Percentiles rank a stretch among this genome's conserved stretches.
Conservation (phyloP, 1,140 invertebrate genomes). For the Zaprionus nigranus region DNA sequence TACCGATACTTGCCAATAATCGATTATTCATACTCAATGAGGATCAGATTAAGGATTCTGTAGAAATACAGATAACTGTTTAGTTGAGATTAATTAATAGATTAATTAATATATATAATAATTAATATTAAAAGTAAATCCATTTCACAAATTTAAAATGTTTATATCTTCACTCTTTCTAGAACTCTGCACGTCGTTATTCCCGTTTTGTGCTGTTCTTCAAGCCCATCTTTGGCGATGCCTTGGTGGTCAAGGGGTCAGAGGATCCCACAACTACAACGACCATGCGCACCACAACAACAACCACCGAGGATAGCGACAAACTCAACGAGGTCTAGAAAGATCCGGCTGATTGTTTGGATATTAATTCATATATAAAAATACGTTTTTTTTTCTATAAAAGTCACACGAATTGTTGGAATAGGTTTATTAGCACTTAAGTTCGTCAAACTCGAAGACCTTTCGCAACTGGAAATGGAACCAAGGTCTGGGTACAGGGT, state of each 20-base stretch:
- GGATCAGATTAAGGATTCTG: too few species aligned
- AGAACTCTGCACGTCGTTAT: slow-evolving; percentile 89
- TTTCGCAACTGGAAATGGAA: not conserved
- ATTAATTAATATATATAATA: too few species aligned
- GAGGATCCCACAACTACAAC: slow-evolving; percentile 86
- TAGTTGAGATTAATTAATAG: too few species aligned
- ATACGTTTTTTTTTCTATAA: slow-evolving; percentile 3
- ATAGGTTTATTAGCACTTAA: not conserved
- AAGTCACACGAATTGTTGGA: not conserved
- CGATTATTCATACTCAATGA: too few species aligned
- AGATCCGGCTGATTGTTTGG: not conserved
- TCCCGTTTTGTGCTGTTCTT: slow-evolving; percentile 88
- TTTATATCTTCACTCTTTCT: slow-evolving; percentile 12
- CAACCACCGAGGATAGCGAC: slow-evolving; percentile 48
- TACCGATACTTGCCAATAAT: too few species aligned
- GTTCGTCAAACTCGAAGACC: not conserved
- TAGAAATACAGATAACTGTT: too few species aligned
- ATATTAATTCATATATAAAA: slow-evolving; percentile 1
- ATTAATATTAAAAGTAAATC: too few species aligned
- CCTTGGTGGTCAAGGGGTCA: slow-evolving; percentile 88
- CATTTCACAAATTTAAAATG: not conserved
- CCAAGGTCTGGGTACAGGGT: not conserved
- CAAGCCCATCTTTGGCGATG: slow-evolving; percentile 88
- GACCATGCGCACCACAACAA: slow-evolving; percentile 69
- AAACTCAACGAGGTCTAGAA: slow-evolving; percentile 68